These are phyloP conservation scores for Felis chaus DNA, from an alignment of 2,113 vertebrate species.

Conservation along the genomic window DNA sequence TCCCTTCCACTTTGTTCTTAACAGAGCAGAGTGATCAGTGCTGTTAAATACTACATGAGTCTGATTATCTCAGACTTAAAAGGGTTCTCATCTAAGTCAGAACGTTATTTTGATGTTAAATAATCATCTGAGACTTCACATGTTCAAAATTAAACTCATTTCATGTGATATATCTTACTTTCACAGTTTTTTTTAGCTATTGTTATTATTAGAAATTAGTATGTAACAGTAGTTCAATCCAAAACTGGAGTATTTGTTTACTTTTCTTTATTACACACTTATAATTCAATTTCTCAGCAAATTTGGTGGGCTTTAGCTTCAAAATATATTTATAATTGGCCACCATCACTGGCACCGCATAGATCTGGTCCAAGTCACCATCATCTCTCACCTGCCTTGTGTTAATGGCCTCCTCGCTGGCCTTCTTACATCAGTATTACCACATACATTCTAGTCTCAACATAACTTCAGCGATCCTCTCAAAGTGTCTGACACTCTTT, in stretches of 20 bases:
- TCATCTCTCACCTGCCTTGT: neutral
- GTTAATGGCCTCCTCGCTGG: neutral
- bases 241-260: neutral
- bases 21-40: neutral
- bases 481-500: neutral
- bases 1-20: neutral
- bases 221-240: neutral
- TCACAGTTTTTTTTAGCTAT: neutral
- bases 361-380: accelerated
- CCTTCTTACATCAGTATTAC: neutral
- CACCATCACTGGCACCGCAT: neutral
- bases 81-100: neutral
- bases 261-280: neutral
- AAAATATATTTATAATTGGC: neutral
- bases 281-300: neutral
- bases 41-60: neutral
- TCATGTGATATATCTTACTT: neutral
- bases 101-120: neutral
- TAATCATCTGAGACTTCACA: neutral
- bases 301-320: neutral
- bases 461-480: neutral
- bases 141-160: neutral
- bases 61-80: neutral
- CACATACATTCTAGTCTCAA: neutral
- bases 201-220: neutral